Conservation (phyloP, 2,888 invertebrate species). For the Torymus auratus region DNA sequence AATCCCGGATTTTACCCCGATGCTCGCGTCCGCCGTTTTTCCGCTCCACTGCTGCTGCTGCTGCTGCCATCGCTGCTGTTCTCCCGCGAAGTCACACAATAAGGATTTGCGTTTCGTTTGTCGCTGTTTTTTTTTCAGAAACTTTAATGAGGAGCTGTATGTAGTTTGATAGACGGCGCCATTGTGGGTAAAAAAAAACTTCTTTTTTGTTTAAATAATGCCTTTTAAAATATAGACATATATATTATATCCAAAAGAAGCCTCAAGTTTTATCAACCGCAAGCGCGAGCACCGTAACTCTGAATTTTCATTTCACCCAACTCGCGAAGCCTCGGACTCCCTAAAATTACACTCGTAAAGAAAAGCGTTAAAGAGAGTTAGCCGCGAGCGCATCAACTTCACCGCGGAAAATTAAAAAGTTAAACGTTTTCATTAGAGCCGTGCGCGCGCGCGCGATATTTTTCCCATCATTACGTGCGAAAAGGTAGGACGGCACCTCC, state of each 20-base stretch:
- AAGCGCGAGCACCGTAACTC: no score
- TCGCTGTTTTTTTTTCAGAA: no score
- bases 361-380: background rate
- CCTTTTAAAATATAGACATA: no score
- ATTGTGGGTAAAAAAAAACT: no score
- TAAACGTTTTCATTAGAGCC: conserved; percentile 36
- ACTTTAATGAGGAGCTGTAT: no score
- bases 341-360: background rate
- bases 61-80: background rate
- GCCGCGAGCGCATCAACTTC: background rate
- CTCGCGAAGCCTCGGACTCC: no score
- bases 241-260: no score
- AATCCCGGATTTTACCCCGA: conserved; percentile 31
- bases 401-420: conserved; percentile 47
- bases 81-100: conserved; percentile 35
- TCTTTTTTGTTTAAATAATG: no score
- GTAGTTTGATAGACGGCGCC: no score
- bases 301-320: no score
- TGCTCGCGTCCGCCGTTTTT: conserved; percentile 13
- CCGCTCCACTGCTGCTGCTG: background rate
- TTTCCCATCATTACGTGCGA: conserved; percentile 45
- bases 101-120: conserved; percentile 11
- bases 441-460: conserved; percentile 23
- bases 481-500: background rate
- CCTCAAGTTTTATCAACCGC: no score